phyloP scores from a whole-genome alignment of 1,140 invertebrate genomes.

The Atta texana region DNA sequence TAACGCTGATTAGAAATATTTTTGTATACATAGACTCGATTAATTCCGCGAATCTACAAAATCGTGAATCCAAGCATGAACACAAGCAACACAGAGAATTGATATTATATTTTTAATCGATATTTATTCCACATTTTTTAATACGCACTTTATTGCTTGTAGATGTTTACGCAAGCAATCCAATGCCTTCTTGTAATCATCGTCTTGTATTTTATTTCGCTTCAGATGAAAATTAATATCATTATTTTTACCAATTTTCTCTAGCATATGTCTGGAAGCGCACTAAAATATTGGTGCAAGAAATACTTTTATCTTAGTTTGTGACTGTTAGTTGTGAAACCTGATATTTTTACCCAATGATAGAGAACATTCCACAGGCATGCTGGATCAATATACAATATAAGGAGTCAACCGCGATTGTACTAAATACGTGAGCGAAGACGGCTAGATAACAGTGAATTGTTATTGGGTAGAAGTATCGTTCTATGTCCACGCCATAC shows the following conservation, averaged over 20 bases:
- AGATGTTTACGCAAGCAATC: slow-evolving; percentile 26
- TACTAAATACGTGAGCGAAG: slow-evolving; percentile 25
- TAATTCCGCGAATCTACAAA: slow-evolving; percentile 44
- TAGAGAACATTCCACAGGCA: slow-evolving; percentile 34
- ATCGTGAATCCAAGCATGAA: not conserved
- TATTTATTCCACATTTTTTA: not conserved
- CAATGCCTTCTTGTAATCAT: not conserved
- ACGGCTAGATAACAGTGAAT: slow-evolving; percentile 39
- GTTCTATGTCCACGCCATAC: slow-evolving; percentile 4
- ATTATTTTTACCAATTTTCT: slow-evolving; percentile 24
- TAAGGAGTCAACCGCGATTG: slow-evolving; percentile 15
- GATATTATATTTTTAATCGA: not conserved
- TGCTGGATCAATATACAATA: slow-evolving; percentile 39
- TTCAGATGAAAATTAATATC: slow-evolving; percentile 2
- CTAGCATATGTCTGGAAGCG: slow-evolving; percentile 21
- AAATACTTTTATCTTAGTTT: slow-evolving; percentile 6
- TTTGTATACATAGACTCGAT: slow-evolving; percentile 31
- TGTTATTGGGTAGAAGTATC: slow-evolving; percentile 27
- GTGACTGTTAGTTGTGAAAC: not conserved
- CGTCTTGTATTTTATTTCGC: not conserved
- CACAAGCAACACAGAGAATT: not conserved
- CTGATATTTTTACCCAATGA: slow-evolving; percentile 27
- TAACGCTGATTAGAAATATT: slow-evolving; percentile 5
- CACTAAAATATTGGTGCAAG: not conserved
- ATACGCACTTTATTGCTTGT: slow-evolving; percentile 28